Evolutionary conservation across 1,140 invertebrate genomes (phyloP).

Genomic region (Triops cancriformis): DNA sequence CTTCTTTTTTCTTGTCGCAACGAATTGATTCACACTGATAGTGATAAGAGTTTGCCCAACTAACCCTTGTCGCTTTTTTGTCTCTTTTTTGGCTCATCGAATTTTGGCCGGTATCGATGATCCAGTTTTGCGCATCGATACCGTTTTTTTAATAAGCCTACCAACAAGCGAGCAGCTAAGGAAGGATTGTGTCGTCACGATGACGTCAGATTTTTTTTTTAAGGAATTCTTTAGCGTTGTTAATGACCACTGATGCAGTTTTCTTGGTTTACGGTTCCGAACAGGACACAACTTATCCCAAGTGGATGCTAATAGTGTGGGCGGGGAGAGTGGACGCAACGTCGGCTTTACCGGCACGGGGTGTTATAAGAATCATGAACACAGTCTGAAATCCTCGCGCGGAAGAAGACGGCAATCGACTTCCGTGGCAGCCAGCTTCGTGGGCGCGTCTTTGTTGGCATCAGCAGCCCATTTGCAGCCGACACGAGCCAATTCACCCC

Average conservation of each 20-base stretch:
- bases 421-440: neutral
- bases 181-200: neutral
- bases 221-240: neutral
- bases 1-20: neutral
- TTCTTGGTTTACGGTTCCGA: conserved; percentile 17
- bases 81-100: neutral
- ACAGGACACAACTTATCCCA: conserved; percentile 82
- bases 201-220: neutral
- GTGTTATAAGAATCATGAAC: conserved; percentile 78
- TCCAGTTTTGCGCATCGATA: neutral
- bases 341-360: conserved; percentile 64
- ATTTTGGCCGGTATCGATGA: neutral
- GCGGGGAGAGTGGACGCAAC: conserved; percentile 59
- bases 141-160: neutral
- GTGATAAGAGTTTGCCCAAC: neutral
- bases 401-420: conserved; percentile 28
- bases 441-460: neutral
- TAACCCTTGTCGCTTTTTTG: conserved; percentile 6
- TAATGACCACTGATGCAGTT: conserved; percentile 13
- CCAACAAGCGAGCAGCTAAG: neutral
- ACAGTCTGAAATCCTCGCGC: conserved; percentile 41
- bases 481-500: conserved; percentile 27
- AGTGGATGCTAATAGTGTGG: conserved; percentile 71
- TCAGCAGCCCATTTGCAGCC: conserved; percentile 24
- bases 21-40: neutral